These are phyloP conservation scores for Callosobruchus maculatus DNA, from an alignment of 2,888 invertebrate species.

Conservation along the genomic window DNA sequence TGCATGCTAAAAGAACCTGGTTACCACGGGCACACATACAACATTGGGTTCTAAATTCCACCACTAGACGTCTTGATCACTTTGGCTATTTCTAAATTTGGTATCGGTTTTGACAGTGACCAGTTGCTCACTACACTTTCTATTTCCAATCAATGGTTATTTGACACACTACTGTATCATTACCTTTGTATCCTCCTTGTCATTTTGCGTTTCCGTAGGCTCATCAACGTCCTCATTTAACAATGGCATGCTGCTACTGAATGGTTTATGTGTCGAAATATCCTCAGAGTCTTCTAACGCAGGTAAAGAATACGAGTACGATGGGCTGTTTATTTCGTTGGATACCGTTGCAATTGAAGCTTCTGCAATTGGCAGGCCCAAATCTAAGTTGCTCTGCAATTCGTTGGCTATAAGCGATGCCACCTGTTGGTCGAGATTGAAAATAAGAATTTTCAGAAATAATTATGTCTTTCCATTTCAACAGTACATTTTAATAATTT, in stretches of 20 bases:
- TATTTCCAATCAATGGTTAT: neutral
- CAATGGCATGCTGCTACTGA: constrained; percentile 57
- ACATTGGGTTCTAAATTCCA: too few relatives aligned
- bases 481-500: constrained; percentile 2
- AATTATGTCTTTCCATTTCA: too few relatives aligned
- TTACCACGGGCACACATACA: too few relatives aligned
- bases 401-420: constrained; percentile 38
- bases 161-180: neutral
- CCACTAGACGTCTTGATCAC: too few relatives aligned
- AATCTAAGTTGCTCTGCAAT: constrained; percentile 52
- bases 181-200: neutral
- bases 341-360: constrained; percentile 55
- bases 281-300: constrained; percentile 46
- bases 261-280: constrained; percentile 37
- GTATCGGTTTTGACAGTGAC: too few relatives aligned
- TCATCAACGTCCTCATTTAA: constrained; percentile 54
- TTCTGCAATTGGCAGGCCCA: constrained; percentile 70
- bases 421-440: constrained; percentile 12
- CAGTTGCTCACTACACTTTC: too few relatives aligned
- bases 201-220: neutral
- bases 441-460: neutral
- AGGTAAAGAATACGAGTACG: constrained; percentile 43
- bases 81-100: too few relatives aligned
- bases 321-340: constrained; percentile 41
- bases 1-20: too few relatives aligned